A percentile compares a stretch with the other conserved stretches of the same genome.
Evolutionary conservation across 2,797 vertebrate species (phyloP).

Genomic region (Poecilia velifera): DNA sequence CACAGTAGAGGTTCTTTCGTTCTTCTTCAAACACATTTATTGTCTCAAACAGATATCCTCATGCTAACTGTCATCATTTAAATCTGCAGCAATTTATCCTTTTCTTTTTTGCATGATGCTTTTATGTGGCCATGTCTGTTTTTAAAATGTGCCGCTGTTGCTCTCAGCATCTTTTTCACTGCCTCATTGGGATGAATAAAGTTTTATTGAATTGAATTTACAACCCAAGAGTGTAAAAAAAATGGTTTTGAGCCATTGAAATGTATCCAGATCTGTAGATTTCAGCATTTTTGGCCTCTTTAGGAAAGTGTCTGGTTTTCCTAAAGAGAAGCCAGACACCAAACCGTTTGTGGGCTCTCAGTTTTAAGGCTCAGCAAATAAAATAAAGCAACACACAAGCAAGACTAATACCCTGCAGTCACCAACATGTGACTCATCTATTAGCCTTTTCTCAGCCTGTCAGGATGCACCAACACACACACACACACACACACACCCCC

Average conservation of each 20-base stretch:
- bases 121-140: no score
- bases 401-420: conserved; percentile 26
- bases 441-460: conserved; percentile 29
- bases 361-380: background rate
- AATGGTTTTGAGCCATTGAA: background rate
- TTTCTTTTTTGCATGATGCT: no score
- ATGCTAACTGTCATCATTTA: background rate
- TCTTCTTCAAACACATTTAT: conserved; percentile 19
- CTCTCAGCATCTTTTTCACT: no score
- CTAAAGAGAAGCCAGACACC: background rate
- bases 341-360: background rate
- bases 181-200: no score
- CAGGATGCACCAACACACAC: conserved; percentile 2
- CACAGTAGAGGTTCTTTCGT: conserved; percentile 29
- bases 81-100: background rate
- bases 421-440: conserved; percentile 61
- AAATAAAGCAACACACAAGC: background rate
- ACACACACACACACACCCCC: background rate
- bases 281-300: background rate
- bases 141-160: no score
- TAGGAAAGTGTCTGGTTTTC: background rate
- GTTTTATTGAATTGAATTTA: background rate
- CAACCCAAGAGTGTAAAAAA: background rate
- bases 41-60: background rate
- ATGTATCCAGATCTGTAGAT: background rate